Evolutionary conservation across 2,113 vertebrate species (phyloP).

Genomic region (Theropithecus gelada): DNA sequence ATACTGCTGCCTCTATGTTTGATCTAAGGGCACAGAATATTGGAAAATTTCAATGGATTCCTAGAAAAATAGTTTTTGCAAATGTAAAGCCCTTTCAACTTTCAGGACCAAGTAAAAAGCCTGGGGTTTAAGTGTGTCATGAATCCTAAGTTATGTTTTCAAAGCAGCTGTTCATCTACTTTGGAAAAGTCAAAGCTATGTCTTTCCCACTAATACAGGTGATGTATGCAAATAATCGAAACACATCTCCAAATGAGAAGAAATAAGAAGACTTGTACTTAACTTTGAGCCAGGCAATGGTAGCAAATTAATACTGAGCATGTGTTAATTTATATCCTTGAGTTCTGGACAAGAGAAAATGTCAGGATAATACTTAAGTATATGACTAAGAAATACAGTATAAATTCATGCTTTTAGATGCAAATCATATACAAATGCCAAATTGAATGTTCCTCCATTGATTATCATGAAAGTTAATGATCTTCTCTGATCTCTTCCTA

Average conservation of each 20-base stretch:
- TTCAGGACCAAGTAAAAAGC: background rate
- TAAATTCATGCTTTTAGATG: background rate
- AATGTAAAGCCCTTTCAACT: slow-evolving; percentile 9
- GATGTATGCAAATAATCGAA: background rate
- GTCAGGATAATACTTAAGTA: background rate
- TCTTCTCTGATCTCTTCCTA: background rate
- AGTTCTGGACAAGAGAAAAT: background rate
- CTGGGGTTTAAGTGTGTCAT: background rate
- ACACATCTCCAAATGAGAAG: background rate
- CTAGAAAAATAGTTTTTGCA: background rate
- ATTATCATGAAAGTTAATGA: background rate
- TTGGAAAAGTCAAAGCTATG: background rate
- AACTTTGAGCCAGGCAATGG: background rate
- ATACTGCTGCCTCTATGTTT: background rate
- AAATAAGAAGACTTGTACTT: background rate
- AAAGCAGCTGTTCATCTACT: slow-evolving; percentile 1
- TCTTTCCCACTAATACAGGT: background rate
- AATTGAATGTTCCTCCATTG: background rate
- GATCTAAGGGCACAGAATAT: background rate
- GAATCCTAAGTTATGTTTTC: slow-evolving; percentile 30
- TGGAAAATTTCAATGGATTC: background rate
- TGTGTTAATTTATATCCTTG: background rate
- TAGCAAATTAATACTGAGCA: background rate
- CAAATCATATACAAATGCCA: background rate
- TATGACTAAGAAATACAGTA: background rate